Conservation (phyloP, 2,113 vertebrate species). For the Saguinus imperator region DNA sequence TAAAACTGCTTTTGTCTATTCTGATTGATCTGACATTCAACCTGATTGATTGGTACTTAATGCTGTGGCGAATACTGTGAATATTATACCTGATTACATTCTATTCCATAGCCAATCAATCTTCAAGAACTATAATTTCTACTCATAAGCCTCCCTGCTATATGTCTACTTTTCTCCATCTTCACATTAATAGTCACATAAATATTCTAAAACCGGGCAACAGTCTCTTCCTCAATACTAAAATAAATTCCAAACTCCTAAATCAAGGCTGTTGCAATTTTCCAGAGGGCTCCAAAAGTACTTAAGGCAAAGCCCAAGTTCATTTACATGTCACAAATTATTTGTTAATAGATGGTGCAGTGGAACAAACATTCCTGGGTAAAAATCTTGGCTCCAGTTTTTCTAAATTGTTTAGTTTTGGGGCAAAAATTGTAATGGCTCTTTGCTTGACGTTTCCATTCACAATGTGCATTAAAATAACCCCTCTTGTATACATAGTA, state of each 20-base stretch:
- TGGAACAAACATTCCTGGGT: neutral
- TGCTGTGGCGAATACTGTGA: neutral
- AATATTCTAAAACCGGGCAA: slow-evolving; percentile 7
- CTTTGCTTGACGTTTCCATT: neutral
- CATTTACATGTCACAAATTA: neutral
- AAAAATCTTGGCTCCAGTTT: neutral
- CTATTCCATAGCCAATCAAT: slow-evolving; percentile 35
- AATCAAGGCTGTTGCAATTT: neutral
- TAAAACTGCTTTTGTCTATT: neutral
- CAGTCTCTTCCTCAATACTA: slow-evolving; percentile 17
- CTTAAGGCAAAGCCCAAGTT: neutral
- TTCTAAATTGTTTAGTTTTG: neutral
- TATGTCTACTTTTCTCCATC: slow-evolving; percentile 6
- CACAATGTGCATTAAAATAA: neutral
- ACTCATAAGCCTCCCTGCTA: neutral
- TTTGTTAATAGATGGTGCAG: neutral
- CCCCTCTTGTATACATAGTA: neutral
- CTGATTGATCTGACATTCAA: slow-evolving; percentile 45
- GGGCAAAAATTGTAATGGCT: neutral
- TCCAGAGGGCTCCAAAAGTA: neutral
- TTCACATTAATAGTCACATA: slow-evolving; percentile 30
- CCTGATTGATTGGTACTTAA: slow-evolving; percentile 44
- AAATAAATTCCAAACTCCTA: slow-evolving; percentile 34
- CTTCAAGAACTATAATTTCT: slow-evolving; percentile 9
- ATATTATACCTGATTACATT: slow-evolving; percentile 48